Evolutionary conservation across 2,888 invertebrate genomes (phyloP), one percentile per base, ranked within the genome.

Genomic region (Strigamia maritima): DNA sequence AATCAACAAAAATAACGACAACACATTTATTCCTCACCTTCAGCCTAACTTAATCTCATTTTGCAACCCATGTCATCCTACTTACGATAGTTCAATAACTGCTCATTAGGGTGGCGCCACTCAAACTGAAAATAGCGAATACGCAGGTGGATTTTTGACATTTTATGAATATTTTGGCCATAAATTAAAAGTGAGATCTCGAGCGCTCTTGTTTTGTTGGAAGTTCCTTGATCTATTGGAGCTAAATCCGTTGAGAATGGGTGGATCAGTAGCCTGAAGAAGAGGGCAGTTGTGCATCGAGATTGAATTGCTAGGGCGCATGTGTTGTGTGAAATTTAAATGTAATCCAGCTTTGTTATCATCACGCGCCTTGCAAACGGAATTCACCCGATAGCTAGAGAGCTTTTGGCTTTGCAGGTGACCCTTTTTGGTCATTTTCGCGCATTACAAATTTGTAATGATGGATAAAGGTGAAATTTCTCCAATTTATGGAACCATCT

Each of bases 291-390:
- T 49, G 49, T 49, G 49, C 49, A 49, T 49, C 49, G 49, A 49
- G 49, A 49, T 49, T 49, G 49, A 49, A 49, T 49, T 49, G 49
- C 49, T 14, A 24, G 24, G 60, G 60, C 60, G 60, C 60, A 60
- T 60, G 60, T 60, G 60, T 60, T 60, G 60, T 60, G 60, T 60
- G 60, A 60, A 60, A 60, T 60, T 60, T 60, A 60, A 60, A 60
- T 60, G 60, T 60, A 60, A 60, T 60, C 60, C 60, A 60, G 24
- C 60, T 24, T 60, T 60, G 60, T 60, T 60, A 60, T 60, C 60
- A 60, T 60, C 60, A 60, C 60, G 60, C 19, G 60, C 60, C 60
- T 60, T 12, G 60, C 60, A 19, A 2, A 40, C 40, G 14, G 60
- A 60, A 60, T 60, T 19, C 60, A 60, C 60, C 60, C 6, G 60